phyloP scores from a whole-genome alignment of 1,140 invertebrate genomes.

The Sminthurinus signatus region DNA sequence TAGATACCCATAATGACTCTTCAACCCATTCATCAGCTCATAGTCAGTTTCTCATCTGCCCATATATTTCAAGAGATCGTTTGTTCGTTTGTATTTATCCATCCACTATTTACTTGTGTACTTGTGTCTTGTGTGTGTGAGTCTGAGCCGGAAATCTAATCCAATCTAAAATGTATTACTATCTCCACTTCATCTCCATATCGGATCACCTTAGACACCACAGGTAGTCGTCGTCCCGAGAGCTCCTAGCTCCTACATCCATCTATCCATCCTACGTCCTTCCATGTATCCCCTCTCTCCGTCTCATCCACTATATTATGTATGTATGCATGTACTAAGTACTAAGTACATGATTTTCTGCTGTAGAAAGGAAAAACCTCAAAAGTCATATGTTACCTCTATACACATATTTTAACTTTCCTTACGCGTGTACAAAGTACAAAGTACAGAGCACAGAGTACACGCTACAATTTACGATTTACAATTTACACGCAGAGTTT shows the following conservation, averaged over 20 bases:
- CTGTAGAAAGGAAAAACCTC: too few species aligned
- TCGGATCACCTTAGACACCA: constrained; percentile 12
- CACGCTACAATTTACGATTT: too few species aligned
- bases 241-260: neutral
- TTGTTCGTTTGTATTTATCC: constrained; percentile 1
- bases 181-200: constrained; percentile 3
- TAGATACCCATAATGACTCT: constrained; percentile 14
- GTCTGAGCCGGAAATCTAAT: constrained; percentile 16
- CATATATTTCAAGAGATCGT: constrained; percentile 5
- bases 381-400: too few species aligned
- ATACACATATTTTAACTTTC: too few species aligned
- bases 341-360: too few species aligned
- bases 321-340: too few species aligned
- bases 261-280: neutral
- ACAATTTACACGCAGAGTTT: too few species aligned
- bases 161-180: constrained; percentile 9
- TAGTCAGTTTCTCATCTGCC: constrained; percentile 14
- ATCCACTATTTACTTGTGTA: neutral
- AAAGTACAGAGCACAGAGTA: too few species aligned
- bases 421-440: too few species aligned
- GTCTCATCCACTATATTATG: neutral
- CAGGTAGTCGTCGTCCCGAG: constrained; percentile 12
- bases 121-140: constrained; percentile 7
- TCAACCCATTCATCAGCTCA: constrained; percentile 12
- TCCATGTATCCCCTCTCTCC: neutral